phyloP scores from a whole-genome alignment of 2,113 vertebrate genomes.

The Eulemur macaco region DNA sequence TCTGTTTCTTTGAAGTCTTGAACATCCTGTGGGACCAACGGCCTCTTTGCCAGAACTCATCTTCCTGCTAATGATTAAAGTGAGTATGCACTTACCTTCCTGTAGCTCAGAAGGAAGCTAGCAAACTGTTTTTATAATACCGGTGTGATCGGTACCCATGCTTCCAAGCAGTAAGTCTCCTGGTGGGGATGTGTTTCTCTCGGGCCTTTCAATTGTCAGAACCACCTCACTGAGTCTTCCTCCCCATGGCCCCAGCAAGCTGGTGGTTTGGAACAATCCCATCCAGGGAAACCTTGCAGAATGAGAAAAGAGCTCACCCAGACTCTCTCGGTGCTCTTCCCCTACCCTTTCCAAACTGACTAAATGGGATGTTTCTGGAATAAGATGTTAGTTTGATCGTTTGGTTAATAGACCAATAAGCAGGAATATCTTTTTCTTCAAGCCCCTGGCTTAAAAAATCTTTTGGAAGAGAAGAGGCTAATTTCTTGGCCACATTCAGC shows the following conservation, averaged over 20 bases:
- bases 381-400: not conserved
- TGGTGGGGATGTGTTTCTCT: not conserved
- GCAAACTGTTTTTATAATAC: not conserved
- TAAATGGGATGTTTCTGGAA: not conserved
- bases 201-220: not conserved
- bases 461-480: not conserved
- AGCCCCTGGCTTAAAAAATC: not conserved
- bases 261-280: not conserved
- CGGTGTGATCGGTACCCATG: not conserved
- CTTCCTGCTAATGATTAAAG: constrained; percentile 8
- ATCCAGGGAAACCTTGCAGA: not conserved
- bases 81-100: not conserved
- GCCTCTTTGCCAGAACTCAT: not conserved
- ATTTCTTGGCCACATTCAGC: not conserved
- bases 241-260: not conserved
- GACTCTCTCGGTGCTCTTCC: not conserved
- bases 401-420: not conserved
- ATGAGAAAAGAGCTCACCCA: not conserved
- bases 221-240: not conserved
- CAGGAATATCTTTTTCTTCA: not conserved
- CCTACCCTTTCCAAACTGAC: not conserved
- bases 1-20: constrained; percentile 55
- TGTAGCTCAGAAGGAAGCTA: not conserved
- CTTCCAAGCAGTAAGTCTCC: not conserved
- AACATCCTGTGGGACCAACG: not conserved